Evolutionary conservation across 2,888 invertebrate genomes (phyloP).

Genomic region (Suillia variegata): DNA sequence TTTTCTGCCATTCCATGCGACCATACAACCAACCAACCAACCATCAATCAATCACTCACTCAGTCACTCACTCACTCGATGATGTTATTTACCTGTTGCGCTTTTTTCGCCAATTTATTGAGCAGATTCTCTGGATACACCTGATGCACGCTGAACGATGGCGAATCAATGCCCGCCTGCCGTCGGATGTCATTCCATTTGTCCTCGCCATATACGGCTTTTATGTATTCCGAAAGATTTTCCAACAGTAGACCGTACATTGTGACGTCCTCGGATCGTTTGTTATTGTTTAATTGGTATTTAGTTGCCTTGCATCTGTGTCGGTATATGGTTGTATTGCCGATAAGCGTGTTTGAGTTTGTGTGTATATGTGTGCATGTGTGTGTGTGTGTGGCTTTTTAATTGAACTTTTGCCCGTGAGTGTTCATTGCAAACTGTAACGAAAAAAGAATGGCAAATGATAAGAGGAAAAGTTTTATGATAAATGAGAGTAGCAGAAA

Average conservation of each 20-base stretch:
- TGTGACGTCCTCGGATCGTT: slow-evolving; percentile 19
- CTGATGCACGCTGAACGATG: slow-evolving; percentile 88
- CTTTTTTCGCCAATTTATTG: slow-evolving; percentile 81
- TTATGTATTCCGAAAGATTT: slow-evolving; percentile 91
- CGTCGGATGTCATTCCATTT: slow-evolving; percentile 90
- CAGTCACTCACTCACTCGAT: too few relatives aligned
- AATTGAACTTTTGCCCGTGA: not conserved
- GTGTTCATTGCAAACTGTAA: slow-evolving; percentile 9
- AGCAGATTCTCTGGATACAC: slow-evolving; percentile 91
- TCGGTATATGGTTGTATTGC: not conserved
- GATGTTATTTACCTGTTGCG: slow-evolving; percentile 85
- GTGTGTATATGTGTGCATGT: too few relatives aligned
- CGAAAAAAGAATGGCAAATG: not conserved
- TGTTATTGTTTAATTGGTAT: too few relatives aligned
- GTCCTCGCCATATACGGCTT: slow-evolving; percentile 91
- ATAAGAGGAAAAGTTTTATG: not conserved
- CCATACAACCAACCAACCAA: not conserved
- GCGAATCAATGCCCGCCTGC: slow-evolving; percentile 84
- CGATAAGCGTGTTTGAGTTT: not conserved
- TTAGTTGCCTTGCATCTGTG: slow-evolving; percentile 2
- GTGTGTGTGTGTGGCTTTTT: not conserved
- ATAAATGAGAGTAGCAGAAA: too few relatives aligned
- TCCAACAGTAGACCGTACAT: slow-evolving; percentile 98
- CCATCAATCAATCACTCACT: not conserved
- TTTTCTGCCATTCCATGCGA: too few relatives aligned